These are phyloP conservation scores for Tragelaphus buxtoni DNA, from an alignment of 2,113 vertebrate genomes.

Conservation along the genomic window DNA sequence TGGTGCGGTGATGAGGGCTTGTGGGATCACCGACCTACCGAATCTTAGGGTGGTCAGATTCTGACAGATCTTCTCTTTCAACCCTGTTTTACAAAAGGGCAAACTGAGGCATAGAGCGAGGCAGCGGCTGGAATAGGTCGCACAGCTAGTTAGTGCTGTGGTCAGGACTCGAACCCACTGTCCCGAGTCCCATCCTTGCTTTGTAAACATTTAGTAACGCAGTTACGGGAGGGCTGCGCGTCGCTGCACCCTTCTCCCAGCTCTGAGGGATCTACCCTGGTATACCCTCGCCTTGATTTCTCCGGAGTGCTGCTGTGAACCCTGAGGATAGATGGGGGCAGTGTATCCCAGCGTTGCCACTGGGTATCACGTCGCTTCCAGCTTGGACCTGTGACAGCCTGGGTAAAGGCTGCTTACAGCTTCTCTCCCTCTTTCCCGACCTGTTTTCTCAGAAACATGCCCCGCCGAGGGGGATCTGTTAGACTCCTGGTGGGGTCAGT, in stretches of 20 bases:
- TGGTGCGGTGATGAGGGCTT: background rate
- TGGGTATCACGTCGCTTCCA: background rate
- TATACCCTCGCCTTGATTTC: background rate
- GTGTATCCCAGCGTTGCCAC: background rate
- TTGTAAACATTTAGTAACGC: background rate
- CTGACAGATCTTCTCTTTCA: background rate
- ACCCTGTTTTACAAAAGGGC: background rate
- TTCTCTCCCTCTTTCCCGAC: background rate
- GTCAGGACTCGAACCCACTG: background rate
- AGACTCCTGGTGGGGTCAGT: background rate
- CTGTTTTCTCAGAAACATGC: constrained; percentile 37
- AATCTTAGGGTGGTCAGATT: background rate
- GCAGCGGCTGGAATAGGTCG: background rate
- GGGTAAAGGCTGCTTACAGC: constrained; percentile 6
- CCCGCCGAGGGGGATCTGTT: background rate
- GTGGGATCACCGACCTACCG: background rate
- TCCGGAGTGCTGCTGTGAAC: background rate
- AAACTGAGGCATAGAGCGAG: constrained; percentile 16
- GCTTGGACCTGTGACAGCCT: background rate
- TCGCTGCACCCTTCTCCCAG: background rate
- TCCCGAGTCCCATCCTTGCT: background rate
- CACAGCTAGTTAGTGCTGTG: background rate
- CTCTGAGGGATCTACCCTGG: background rate
- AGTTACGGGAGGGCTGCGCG: background rate
- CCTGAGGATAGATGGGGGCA: background rate